Evolutionary conservation across 1,140 invertebrate species (phyloP).

Genomic region (Drosophila saltans): DNA sequence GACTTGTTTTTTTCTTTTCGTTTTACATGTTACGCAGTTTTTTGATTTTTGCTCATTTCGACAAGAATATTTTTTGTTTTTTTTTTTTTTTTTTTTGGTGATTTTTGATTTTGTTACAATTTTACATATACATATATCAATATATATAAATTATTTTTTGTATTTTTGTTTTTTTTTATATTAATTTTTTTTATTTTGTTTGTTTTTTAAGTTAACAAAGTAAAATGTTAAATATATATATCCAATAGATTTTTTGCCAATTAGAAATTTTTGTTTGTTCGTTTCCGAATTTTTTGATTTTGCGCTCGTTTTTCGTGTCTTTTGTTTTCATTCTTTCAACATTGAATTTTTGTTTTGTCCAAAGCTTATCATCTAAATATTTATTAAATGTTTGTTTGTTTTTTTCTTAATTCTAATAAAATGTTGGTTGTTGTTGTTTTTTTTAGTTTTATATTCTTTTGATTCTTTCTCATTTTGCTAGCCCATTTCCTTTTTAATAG

Average conservation of each 20-base stretch:
- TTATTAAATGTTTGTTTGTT: conserved; percentile 44
- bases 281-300: conserved; percentile 57
- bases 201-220: conserved; percentile 34
- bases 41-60: conserved; percentile 68
- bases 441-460: conserved; percentile 20
- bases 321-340: conserved; percentile 50
- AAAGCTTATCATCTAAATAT: conserved; percentile 15
- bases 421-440: conserved; percentile 51
- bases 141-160: conserved; percentile 60
- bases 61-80: conserved; percentile 46
- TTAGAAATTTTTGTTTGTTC: conserved; percentile 23
- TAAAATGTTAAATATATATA: conserved; percentile 56
- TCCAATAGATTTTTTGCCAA: conserved; percentile 50
- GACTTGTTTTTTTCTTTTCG: conserved; percentile 26
- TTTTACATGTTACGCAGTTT: conserved; percentile 34
- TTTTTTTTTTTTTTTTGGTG: conserved; percentile 39
- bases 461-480: conserved; percentile 29
- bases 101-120: conserved; percentile 48
- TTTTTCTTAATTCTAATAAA: conserved; percentile 69
- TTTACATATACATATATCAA: conserved; percentile 70
- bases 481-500: conserved; percentile 35
- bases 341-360: conserved; percentile 33
- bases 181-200: conserved; percentile 35
- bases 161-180: conserved; percentile 35
- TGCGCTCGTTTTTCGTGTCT: conserved; percentile 54